Evolutionary conservation across 2,113 vertebrate genomes (phyloP).

Genomic region (Blennius ocellaris): DNA sequence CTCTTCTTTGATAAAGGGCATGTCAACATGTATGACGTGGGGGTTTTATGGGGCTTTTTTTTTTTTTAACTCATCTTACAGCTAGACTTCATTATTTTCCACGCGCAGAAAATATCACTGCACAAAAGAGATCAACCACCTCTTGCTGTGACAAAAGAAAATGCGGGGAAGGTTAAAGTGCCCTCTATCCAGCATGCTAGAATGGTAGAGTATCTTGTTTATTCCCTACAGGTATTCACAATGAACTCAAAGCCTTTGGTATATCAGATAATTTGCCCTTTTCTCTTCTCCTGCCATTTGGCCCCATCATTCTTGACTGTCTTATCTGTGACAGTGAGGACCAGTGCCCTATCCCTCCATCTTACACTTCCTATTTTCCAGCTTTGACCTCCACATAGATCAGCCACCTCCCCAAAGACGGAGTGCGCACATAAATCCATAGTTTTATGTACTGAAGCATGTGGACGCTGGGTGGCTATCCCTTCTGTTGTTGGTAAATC

Average conservation of each 20-base stretch:
- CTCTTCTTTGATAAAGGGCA: constrained; percentile 24
- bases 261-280: constrained; percentile 77
- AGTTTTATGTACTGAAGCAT: constrained; percentile 5
- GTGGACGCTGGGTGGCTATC: background rate
- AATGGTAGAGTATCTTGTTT: constrained; percentile 71
- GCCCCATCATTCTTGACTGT: constrained; percentile 71
- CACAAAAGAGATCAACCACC: constrained; percentile 42
- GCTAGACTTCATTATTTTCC: constrained; percentile 16
- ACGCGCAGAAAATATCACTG: constrained; percentile 50
- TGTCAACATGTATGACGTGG: constrained; percentile 3
- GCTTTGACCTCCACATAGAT: constrained; percentile 61
- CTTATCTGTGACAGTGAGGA: constrained; percentile 72
- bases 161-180: constrained; percentile 66
- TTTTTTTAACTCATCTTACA: background rate
- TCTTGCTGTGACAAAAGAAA: constrained; percentile 54
- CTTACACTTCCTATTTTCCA: constrained; percentile 44
- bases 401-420: constrained; percentile 29
- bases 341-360: constrained; percentile 34
- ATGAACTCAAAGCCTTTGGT: constrained; percentile 69
- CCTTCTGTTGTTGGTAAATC: too few species aligned
- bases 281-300: constrained; percentile 69
- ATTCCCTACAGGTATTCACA: constrained; percentile 68
- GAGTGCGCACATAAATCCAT: constrained; percentile 11
- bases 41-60: background rate
- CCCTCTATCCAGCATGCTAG: constrained; percentile 44